Base-by-base conservation (phyloP, 2,888 invertebrate species). In the Trichacis sp. region DNA sequence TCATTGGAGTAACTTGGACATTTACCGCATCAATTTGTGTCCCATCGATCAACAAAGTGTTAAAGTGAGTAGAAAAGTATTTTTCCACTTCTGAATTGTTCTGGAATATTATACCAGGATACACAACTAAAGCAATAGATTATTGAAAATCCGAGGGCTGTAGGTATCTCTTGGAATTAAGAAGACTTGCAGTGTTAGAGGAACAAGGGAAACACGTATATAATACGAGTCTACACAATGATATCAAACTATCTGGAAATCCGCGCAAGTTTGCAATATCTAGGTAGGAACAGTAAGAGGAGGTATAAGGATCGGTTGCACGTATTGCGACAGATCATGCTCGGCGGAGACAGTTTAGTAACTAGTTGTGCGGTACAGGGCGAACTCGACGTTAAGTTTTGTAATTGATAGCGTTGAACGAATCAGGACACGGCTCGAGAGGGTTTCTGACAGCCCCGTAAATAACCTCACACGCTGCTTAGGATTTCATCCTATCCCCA, bases 351-450 rank as follows among this genome's bases (percentile, higher is more conserved):
- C 72, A 75, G 74, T 74, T 71, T 69, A 71, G 68, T 69, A 71
- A 73, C 72, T 76, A 72, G 72, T 74, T 73, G 69, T 51, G 67
- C 65, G 59, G 58, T n/a, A n/a, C n/a, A n/a, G n/a, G n/a, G 70
- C 69, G 61, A 70, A 71, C 68, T 71, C 62, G 66, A 72, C 67
- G 71, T 70, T 72, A 74, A 75, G 68, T 55, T 71, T 66, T 72
- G 77, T 77, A 78, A 80, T 76, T 76, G 79, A 80, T 79, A 80
- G 68, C 73, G 72, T 74, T 77, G 76, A 71, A 59, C 49, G 56
- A 61, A 59, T 62, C 62, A 49, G 50, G 51, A 49, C 56, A 57
- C 43, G 54, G 56, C 52, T 69, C 64, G 68, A 65, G 52, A 70
- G 71, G 71, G 70, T 68, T 69, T 74, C 71, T 69, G 73, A 71